phyloP scores from a whole-genome alignment of 2,888 invertebrate species.

The Oscheius myriophilus region DNA sequence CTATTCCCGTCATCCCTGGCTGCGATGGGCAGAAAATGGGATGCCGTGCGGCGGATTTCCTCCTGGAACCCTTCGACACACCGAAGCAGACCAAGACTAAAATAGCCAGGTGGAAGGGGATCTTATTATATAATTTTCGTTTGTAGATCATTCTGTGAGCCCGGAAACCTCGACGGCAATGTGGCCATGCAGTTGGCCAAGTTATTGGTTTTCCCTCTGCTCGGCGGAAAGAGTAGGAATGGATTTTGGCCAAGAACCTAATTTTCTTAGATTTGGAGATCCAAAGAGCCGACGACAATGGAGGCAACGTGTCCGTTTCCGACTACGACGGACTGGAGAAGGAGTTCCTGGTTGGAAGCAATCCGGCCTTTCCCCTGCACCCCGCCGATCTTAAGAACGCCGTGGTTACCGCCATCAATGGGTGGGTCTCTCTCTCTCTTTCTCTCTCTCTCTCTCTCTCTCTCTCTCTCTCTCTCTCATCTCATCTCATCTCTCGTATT shows the following conservation, averaged over 20 bases:
- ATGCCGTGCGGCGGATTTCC: slow-evolving; percentile 53
- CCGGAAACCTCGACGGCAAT: slow-evolving; percentile 62
- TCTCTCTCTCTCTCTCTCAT: not conserved
- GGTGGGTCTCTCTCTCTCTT: slow-evolving; percentile 54
- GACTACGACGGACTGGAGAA: slow-evolving; percentile 83
- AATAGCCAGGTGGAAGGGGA: slow-evolving; percentile 37
- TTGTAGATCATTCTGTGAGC: slow-evolving; percentile 62
- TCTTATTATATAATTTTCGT: too few species aligned
- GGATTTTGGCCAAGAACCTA: not conserved
- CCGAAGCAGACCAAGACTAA: slow-evolving; percentile 64
- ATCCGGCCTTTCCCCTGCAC: slow-evolving; percentile 77
- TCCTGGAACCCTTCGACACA: slow-evolving; percentile 64
- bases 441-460: not conserved
- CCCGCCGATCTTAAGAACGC: slow-evolving; percentile 91
- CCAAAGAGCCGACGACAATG: slow-evolving; percentile 76
- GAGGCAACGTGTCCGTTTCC: slow-evolving; percentile 82
- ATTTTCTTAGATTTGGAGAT: slow-evolving; percentile 45
- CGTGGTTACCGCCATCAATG: slow-evolving; percentile 86
- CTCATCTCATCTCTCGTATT: too few species aligned
- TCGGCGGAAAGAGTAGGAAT: slow-evolving; percentile 27
- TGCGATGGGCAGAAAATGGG: slow-evolving; percentile 59
- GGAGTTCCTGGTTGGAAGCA: slow-evolving; percentile 79
- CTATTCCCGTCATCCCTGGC: slow-evolving; percentile 49
- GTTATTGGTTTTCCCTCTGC: slow-evolving; percentile 58
- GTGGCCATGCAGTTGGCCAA: slow-evolving; percentile 62